Base-by-base conservation (phyloP, 2,888 invertebrate species). In the Scaptomyza caliginosa region DNA sequence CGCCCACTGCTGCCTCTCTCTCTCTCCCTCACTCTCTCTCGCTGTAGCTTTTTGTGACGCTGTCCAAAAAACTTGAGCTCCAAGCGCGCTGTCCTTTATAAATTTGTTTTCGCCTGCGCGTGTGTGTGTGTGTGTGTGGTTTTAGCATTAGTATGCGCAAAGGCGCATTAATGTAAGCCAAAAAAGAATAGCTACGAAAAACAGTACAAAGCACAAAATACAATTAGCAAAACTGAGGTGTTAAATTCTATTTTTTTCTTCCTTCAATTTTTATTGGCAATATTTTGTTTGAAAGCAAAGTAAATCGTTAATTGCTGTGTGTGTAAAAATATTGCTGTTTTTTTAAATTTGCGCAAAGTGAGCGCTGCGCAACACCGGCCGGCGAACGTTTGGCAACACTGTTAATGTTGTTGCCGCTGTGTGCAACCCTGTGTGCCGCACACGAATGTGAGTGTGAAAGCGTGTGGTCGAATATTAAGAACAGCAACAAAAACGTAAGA, bases 61-160 rank as follows among this genome's bases (percentile, higher is more conserved):
- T 72, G 28, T 13, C 52, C 63, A 68, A 74, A 68, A 74, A 76
- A 58, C 66, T 59, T 76, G 49, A 59, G 84, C 77, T 74, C 74
- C 86, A 79, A 81, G 65, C 78, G 77, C 67, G 52, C 77, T 66
- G 67, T 80, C 86, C 86, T 83, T 85, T 74, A 39, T 58, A 54
- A 57, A 57, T 38, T 40, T 49, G 24, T 57, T 16, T 51, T 54
- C 52, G 34, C 24, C 46, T 57, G 19, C 24, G 23, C 19, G 42
- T 65, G 39, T 56, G 32, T 54, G 38, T 55, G 43, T 40, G 16
- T 57, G 19, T 28, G 24, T 30, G 40, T 51, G 45, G 13, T 2
- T n/a, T 30, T 36, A 45, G 49, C 46, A 38, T n/a, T 32, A 43
- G 45, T 72, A 59, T 63, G 46, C 57, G 56, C 38, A 64, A 73